A percentile compares a stretch with the other conserved stretches of the same genome.
These are phyloP conservation scores for Oncorhynchus tshawytscha DNA, from an alignment of 2,113 vertebrate species.

Conservation along the genomic window DNA sequence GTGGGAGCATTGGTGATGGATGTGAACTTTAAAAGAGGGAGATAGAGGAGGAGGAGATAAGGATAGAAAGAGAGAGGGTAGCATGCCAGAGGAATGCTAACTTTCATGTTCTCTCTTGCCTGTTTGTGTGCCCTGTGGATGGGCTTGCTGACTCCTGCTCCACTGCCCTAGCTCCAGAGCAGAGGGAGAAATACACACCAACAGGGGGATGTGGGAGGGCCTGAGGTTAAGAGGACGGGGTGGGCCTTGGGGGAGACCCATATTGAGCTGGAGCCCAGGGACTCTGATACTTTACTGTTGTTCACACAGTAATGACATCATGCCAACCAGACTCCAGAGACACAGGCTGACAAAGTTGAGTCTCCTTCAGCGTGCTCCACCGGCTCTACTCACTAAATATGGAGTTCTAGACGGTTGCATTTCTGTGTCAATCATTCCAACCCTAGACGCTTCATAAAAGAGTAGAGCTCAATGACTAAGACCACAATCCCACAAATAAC, in stretches of 20 bases:
- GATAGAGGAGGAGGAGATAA: background rate
- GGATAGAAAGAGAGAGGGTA: background rate
- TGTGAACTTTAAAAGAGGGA: background rate
- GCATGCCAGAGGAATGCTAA: slow-evolving; percentile 53
- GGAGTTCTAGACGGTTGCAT: background rate
- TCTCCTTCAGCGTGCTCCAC: background rate
- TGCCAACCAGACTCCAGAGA: background rate
- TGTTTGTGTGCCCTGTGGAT: slow-evolving; percentile 49
- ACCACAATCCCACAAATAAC: background rate
- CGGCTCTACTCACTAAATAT: background rate
- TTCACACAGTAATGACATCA: slow-evolving; percentile 20
- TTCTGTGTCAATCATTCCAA: background rate
- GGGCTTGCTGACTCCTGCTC: slow-evolving; percentile 46
- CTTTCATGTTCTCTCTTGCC: slow-evolving; percentile 35
- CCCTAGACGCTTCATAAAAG: background rate
- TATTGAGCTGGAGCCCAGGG: slow-evolving; percentile 24
- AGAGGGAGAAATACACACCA: slow-evolving; percentile 29
- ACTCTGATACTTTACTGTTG: background rate
- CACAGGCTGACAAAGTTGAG: background rate
- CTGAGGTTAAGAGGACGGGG: background rate
- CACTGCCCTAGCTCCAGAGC: slow-evolving; percentile 19
- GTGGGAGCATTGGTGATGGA: too few species aligned
- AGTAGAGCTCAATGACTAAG: background rate
- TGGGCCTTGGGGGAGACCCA: slow-evolving; percentile 8
- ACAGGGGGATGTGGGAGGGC: slow-evolving; percentile 11